phyloP scores from a whole-genome alignment of 1,140 invertebrate species.

The Carposina sasakii region DNA sequence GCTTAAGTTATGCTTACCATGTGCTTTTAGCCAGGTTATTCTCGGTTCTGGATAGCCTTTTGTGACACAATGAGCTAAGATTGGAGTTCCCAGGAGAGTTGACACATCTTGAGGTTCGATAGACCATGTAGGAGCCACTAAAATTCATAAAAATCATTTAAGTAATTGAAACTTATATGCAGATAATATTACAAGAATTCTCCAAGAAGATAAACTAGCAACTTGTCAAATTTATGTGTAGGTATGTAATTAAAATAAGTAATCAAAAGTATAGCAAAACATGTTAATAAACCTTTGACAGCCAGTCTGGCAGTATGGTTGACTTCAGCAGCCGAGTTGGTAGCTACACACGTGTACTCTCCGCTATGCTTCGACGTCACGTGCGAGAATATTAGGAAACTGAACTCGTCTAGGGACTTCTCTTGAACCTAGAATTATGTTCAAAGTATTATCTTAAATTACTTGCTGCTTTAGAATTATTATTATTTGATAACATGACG shows the following conservation, averaged over 20 bases:
- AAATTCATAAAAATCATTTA: slow-evolving; percentile 31
- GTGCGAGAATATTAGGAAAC: slow-evolving; percentile 83
- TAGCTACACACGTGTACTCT: slow-evolving; percentile 90
- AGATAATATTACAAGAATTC: no score
- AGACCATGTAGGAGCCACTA: slow-evolving; percentile 89
- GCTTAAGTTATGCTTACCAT: slow-evolving; percentile 63
- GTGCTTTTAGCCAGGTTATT: slow-evolving; percentile 81
- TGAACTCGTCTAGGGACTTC: slow-evolving; percentile 80
- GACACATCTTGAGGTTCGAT: slow-evolving; percentile 85
- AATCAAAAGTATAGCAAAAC: not conserved
- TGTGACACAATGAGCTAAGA: slow-evolving; percentile 83
- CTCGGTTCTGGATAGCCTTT: slow-evolving; percentile 86
- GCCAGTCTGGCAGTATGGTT: slow-evolving; percentile 87
- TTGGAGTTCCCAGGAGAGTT: slow-evolving; percentile 81
- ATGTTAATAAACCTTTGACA: slow-evolving; percentile 85
- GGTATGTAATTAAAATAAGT: no score
- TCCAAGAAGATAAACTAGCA: no score
- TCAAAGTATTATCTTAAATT: not conserved
- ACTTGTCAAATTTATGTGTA: no score
- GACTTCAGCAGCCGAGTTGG: slow-evolving; percentile 85
- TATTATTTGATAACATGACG: no score
- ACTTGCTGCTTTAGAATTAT: no score
- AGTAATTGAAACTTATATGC: no score
- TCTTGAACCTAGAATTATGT: slow-evolving; percentile 75
- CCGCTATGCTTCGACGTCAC: slow-evolving; percentile 86